A percentile compares a stretch with the other conserved stretches of the same genome.
These are phyloP conservation scores for Crocidura indochinensis DNA, from an alignment of 2,797 vertebrate genomes.

Conservation along the genomic window DNA sequence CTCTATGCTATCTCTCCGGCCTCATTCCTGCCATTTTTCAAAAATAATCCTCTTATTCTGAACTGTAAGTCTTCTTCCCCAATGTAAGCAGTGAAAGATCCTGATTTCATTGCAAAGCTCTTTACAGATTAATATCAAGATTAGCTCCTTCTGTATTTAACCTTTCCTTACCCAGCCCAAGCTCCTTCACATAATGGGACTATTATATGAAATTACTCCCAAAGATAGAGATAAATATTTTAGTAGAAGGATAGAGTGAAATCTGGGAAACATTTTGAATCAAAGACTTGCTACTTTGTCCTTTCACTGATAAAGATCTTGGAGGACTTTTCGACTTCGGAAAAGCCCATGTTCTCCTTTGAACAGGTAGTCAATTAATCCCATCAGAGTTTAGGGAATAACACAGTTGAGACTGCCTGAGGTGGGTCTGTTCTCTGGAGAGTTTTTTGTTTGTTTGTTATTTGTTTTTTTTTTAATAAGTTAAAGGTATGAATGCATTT, in stretches of 20 bases:
- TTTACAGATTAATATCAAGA: slow-evolving; percentile 16
- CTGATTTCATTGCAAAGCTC: not conserved
- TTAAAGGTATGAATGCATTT: not conserved
- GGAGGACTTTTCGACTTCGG: too few relatives aligned
- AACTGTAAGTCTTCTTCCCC: not conserved
- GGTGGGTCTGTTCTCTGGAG: not conserved
- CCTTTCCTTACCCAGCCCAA: too few relatives aligned
- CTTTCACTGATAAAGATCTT: too few relatives aligned
- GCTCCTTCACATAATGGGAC: not conserved
- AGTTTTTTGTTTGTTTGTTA: too few relatives aligned
- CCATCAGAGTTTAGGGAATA: not conserved
- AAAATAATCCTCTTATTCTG: not conserved
- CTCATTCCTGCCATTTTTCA: slow-evolving; percentile 29
- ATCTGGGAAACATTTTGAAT: not conserved
- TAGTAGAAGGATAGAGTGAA: not conserved
- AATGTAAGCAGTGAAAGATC: not conserved
- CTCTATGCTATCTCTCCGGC: too few relatives aligned
- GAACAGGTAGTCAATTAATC: not conserved
- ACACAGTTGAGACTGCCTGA: not conserved
- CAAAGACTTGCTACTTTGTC: not conserved
- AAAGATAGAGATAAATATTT: not conserved
- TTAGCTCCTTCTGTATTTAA: not conserved
- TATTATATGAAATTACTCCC: slow-evolving; percentile 22
- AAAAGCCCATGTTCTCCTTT: too few relatives aligned
- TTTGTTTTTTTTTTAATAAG: too few relatives aligned